Percentiles rank a stretch among this genome's conserved stretches.
Conservation (phyloP, 2,888 invertebrate genomes). For the Netelia virgata region DNA sequence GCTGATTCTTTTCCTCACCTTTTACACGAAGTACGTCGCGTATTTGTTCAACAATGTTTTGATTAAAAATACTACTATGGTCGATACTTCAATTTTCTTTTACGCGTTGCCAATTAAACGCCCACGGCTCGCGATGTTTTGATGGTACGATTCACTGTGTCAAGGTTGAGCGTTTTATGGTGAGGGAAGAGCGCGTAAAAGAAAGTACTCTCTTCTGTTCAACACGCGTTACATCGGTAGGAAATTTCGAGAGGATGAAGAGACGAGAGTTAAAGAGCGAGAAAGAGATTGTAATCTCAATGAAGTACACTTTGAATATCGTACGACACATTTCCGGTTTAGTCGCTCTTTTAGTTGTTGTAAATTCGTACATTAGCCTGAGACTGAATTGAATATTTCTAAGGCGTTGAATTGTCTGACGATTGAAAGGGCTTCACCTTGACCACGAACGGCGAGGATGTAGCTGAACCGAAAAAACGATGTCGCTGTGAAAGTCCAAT, state of each 20-base stretch:
- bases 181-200: conserved; percentile 66
- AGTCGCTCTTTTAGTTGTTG: conserved; percentile 35
- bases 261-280: conserved; percentile 3
- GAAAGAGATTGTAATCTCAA: conserved; percentile 10
- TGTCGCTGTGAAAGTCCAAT: neutral
- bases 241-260: conserved; percentile 10
- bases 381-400: conserved; percentile 23
- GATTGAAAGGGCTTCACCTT: neutral
- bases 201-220: conserved; percentile 72
- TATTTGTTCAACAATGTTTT: conserved; percentile 1
- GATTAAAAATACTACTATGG: neutral
- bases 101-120: conserved; percentile 10
- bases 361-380: conserved; percentile 12
- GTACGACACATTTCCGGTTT: conserved; percentile 36
- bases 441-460: conserved; percentile 5
- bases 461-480: neutral
- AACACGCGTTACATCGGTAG: conserved; percentile 19
- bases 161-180: conserved; percentile 71
- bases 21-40: neutral
- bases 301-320: neutral
- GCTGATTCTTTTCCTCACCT: neutral
- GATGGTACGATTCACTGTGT: conserved; percentile 68
- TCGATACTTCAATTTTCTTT: conserved; percentile 8
- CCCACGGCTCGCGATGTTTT: conserved; percentile 40
- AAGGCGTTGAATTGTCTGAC: neutral